Percentiles rank a stretch among this genome's conserved stretches.
phyloP scores from a whole-genome alignment of 2,113 vertebrate species.

The Cyphomyrus discorhynchus region DNA sequence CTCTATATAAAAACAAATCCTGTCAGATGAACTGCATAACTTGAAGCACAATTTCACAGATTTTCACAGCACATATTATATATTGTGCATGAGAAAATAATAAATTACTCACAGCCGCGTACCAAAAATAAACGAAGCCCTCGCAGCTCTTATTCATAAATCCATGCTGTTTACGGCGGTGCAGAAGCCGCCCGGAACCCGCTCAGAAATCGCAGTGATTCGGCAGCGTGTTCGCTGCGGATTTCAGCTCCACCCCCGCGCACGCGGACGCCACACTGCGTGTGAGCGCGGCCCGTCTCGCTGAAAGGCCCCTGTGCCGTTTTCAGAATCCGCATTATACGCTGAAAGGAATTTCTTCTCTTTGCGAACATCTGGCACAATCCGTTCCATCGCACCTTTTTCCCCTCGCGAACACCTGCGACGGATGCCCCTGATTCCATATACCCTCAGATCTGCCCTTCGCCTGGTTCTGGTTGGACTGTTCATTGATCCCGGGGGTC shows the following conservation, averaged over 20 bases:
- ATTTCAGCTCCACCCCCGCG: background rate
- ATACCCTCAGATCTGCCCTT: background rate
- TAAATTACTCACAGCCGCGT: background rate
- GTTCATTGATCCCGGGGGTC: background rate
- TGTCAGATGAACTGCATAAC: background rate
- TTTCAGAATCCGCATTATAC: background rate
- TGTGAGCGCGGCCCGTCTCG: background rate
- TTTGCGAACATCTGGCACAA: background rate
- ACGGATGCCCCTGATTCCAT: background rate
- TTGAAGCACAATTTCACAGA: background rate
- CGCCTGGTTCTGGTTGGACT: background rate
- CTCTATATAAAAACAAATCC: constrained; percentile 5
- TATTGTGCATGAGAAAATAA: background rate
- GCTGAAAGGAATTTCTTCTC: background rate
- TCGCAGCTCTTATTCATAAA: background rate
- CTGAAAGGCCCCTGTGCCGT: background rate
- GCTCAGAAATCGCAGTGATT: background rate
- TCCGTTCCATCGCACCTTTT: background rate
- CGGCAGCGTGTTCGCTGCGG: background rate
- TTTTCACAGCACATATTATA: background rate
- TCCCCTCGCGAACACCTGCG: background rate
- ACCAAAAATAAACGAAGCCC: background rate
- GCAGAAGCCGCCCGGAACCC: background rate
- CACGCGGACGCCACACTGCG: background rate
- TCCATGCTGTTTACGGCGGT: background rate